Base-by-base conservation (phyloP, 2,113 vertebrate genomes). In the Danio rerio region DNA sequence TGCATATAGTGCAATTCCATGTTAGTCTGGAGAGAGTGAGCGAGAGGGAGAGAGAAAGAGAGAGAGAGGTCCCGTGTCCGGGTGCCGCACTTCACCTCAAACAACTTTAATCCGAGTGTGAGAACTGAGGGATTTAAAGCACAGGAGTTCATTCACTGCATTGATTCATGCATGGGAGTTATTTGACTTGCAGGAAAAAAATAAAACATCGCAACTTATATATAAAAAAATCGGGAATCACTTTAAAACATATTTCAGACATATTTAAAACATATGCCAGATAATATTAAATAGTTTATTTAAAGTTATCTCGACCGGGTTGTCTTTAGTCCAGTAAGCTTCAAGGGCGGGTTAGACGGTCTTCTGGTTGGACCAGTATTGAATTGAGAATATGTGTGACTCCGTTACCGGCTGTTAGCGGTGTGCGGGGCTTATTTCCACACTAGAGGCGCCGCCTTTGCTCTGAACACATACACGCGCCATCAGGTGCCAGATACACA, bases 1-100 rank as follows among this genome's bases (percentile, higher is more conserved):
- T 65, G 65, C 84, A 88, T 88, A 88, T 84, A 88, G 65, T 83
- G 66, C 76, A 69, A 85, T 77, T 81, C 80, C 82, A 84, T 86
- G 80, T 81, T 81, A 55, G 63, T 78, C 56, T 20, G 56, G 12
- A 66, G 31, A 74, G 72, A 56, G 49, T 21, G 40, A 45, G 49
- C 1, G 49, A 52, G 5, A 50, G 49, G 9, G 49, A 50, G 49
- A 50, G 49, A 50, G 49, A 50, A 9, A 50, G 49, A 52, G 49
- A 61, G 58, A 61, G 31, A 53, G 61, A 79, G 74, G 78, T 71
- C 66, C 63, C 63, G 52, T 58, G 86, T 72, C 78, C 79, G 83
- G 56, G 76, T 77, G 62, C 49, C 70, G 69, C 45, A 56, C 61
- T 16, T 74, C 69, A 58, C 73, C 15, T 55, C 12, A 53, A 72